Percentiles rank a stretch among this genome's conserved stretches.
phyloP scores from a whole-genome alignment of 2,113 vertebrate genomes.

The Odontesthes bonariensis region DNA sequence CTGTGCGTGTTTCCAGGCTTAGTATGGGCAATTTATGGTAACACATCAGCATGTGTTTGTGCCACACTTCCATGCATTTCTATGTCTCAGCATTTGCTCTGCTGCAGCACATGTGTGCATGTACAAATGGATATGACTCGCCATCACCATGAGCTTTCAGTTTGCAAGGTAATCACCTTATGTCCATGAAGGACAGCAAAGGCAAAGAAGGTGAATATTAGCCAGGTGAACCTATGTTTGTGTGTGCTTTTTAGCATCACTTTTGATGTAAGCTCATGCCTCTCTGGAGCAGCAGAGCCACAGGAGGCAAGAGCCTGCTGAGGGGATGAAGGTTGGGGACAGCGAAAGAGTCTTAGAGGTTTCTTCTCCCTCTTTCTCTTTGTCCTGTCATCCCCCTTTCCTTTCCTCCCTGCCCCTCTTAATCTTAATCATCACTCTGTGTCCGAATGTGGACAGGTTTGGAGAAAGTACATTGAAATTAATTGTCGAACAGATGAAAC shows the following conservation, averaged over 20 bases:
- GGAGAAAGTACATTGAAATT: constrained; percentile 33
- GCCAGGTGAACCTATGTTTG: constrained; percentile 13
- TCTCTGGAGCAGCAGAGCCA: constrained; percentile 55
- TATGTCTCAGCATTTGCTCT: constrained; percentile 18
- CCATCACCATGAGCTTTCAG: constrained; percentile 54
- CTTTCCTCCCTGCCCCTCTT: neutral
- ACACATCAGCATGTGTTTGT: constrained; percentile 5
- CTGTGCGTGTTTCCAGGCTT: neutral
- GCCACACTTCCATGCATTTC: constrained; percentile 16
- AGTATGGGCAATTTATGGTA: constrained; percentile 5
- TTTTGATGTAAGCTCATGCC: constrained; percentile 71
- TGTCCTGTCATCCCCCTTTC: constrained; percentile 3
- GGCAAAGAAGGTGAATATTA: constrained; percentile 50
- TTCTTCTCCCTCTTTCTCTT: constrained; percentile 33
- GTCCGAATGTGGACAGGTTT: neutral
- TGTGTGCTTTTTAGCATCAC: constrained; percentile 47
- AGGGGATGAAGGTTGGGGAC: constrained; percentile 59
- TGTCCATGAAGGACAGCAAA: constrained; percentile 42
- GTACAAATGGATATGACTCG: constrained; percentile 41
- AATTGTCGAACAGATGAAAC: constrained; percentile 50
- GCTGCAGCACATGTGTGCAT: constrained; percentile 2
- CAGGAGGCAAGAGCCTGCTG: constrained; percentile 60
- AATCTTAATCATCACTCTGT: constrained; percentile 51
- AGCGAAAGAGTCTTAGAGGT: constrained; percentile 40
- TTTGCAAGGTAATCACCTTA: constrained; percentile 65